Evolutionary conservation across 2,888 invertebrate species (phyloP), one percentile per base, ranked within the genome.

Genomic region (Plusia festucae): DNA sequence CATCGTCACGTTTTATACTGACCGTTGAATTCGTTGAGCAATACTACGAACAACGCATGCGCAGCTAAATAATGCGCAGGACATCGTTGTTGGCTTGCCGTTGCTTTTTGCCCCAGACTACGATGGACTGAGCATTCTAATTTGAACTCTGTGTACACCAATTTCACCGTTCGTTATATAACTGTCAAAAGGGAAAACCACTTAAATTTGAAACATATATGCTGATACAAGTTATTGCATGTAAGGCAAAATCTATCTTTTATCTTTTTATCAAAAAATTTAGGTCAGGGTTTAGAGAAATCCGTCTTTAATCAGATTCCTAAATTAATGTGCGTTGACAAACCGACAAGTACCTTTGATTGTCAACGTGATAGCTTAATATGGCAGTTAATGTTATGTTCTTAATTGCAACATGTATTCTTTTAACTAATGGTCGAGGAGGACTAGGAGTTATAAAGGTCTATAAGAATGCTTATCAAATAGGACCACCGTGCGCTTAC

Each of bases 131-230:
- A 83, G 94, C 93, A 94, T 94, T 92, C 92, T 94, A 94, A 95
- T 93, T 89, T 91, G 71, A 82, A 91, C 91, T 90, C 87, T 92
- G 88, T 88, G 86, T 69, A 82, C 82, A 86, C 84, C 83, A 91
- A 89, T 95, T 94, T 94, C 94, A 93, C 92, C 88, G 87, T 60
- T 69, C 51, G 82, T 94, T 95, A 93, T 93, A 82, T 92, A 95
- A 95, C 77, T 72, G 73, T 61, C 78, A 76, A 87, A 89, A 87
- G 81, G 82, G 83, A 88, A 91, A 87, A 78, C 71, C 59, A 32
- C 27, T 71, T 61, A 60, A 55, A 67, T 57, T 62, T 70, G 70
- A 65, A 73, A 60, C 54, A 64, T 44, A 53, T 34, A 56, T 56
- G 59, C n/a, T 62, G 24, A 40, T 60, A 54, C 32, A 55, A 34